Base-by-base conservation (phyloP, 2,888 invertebrate genomes). In the Leptinotarsa peninsularis region DNA sequence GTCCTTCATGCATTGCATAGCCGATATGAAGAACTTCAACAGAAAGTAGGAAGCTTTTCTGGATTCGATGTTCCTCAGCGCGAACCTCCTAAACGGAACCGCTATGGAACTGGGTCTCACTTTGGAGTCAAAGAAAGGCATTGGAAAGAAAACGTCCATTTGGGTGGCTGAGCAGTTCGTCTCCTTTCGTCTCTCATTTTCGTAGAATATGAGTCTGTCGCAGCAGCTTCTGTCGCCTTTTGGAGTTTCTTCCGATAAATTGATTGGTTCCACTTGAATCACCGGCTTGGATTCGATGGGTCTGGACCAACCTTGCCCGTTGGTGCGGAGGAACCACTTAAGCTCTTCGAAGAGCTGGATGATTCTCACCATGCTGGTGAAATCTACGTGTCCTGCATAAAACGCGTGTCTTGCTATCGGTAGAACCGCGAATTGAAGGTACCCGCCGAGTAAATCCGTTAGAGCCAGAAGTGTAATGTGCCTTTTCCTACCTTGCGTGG, bases 321-420 rank as follows among this genome's bases (percentile, higher is more conserved):
- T 90, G 0, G 92, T 93, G 18, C 89, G 86, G 78, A 93, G 84
- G 80, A 90, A 91, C 72, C 84, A 86, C 83, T 91, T 92, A 13
- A 93, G 83, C 78, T 92, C 90, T 3, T 91, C 89, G 81, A 91
- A 91, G 10, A 92, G 88, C 63, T 90, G 87, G 76, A 90, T 90
- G 1, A 93, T 83, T 81, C 90, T 91, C n/a, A 89, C 83, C 27
- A 91, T 90, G 67, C 90, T 90, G 0, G 88, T 85, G 83, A 90
- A 91, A 58, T 90, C 89, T 1, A 93, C 87, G 15, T 89, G 89
- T 0, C 93, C 93, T 5, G 91, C 91, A 79, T 93, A 93, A 86
- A 90, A 93, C 0, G 91, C 90, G 67, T 90, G 89, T 82, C 91
- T 92, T 0, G 91, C 90, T 0, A 91, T 85, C 0, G 93, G 93